Evolutionary conservation across 2,888 invertebrate genomes (phyloP).

Genomic region (Drosophila antonietae): DNA sequence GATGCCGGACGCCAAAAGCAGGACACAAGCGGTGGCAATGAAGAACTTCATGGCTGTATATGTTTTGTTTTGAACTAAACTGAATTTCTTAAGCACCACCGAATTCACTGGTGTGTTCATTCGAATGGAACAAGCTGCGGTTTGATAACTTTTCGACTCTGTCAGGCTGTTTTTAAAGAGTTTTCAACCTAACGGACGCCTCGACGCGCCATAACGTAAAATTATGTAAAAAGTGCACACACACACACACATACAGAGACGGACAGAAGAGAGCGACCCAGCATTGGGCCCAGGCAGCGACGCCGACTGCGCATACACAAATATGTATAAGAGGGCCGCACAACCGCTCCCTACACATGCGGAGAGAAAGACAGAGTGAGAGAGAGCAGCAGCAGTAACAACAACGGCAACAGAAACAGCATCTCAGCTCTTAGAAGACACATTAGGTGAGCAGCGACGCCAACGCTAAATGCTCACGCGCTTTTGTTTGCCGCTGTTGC

Average conservation of each 20-base stretch:
- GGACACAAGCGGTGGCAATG: constrained; percentile 81
- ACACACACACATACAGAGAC: constrained; percentile 32
- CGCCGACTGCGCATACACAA: constrained; percentile 39
- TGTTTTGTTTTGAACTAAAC: constrained; percentile 51
- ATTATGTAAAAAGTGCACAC: constrained; percentile 75
- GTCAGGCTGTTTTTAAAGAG: constrained; percentile 85
- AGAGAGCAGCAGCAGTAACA: background rate
- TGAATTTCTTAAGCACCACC: constrained; percentile 79
- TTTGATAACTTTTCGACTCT: constrained; percentile 85
- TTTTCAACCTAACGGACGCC: constrained; percentile 78
- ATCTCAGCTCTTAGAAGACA: constrained; percentile 57
- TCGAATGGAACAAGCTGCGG: constrained; percentile 85
- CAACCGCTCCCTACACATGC: constrained; percentile 59
- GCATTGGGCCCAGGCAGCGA: constrained; percentile 34
- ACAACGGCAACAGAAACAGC: constrained; percentile 42
- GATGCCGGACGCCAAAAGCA: constrained; percentile 81
- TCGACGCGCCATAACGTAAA: constrained; percentile 71
- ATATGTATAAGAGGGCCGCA: constrained; percentile 56
- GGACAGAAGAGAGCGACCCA: constrained; percentile 34
- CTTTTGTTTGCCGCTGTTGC: constrained; percentile 55
- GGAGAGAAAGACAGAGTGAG: constrained; percentile 5
- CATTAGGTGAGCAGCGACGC: constrained; percentile 55
- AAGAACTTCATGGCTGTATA: constrained; percentile 81
- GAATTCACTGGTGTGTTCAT: constrained; percentile 84
- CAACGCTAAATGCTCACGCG: constrained; percentile 63